Evolutionary conservation across 2,113 vertebrate genomes (phyloP).

Genomic region (Ploceus nigricollis): DNA sequence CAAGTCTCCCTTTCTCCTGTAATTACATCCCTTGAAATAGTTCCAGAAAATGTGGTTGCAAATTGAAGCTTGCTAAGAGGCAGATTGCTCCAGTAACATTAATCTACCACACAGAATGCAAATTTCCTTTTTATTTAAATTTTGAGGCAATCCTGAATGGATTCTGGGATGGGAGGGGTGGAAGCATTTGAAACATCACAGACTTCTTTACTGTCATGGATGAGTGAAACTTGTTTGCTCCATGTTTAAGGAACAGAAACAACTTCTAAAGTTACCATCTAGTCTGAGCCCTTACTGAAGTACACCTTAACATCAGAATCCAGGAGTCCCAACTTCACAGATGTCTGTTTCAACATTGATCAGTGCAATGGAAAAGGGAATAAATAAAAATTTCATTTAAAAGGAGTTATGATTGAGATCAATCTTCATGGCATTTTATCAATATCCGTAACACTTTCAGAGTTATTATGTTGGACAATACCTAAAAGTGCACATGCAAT

Average conservation of each 20-base stretch:
- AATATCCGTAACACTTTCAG: not conserved
- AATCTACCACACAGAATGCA: not conserved
- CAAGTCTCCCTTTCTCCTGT: not conserved
- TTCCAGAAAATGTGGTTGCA: not conserved
- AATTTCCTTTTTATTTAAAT: not conserved
- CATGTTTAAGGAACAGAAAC: not conserved
- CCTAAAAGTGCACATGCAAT: not conserved
- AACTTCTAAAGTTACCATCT: not conserved
- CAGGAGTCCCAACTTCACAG: not conserved
- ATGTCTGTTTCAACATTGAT: not conserved
- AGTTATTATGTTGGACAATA: not conserved
- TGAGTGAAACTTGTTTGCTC: not conserved
- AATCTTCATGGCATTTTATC: not conserved
- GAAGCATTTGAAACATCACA: not conserved
- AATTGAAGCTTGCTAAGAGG: not conserved
- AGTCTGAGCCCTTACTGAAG: not conserved
- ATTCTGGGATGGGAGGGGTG: not conserved
- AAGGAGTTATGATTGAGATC: not conserved
- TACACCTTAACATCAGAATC: not conserved
- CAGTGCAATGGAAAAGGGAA: not conserved
- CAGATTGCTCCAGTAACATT: not conserved
- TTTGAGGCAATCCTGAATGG: not conserved
- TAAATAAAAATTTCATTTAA: not conserved
- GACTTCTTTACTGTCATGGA: not conserved
- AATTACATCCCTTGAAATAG: conserved; percentile 14